Evolutionary conservation across 2,888 invertebrate genomes (phyloP), one percentile per base, ranked within the genome.

Genomic region (Cryptocephalus primarius): DNA sequence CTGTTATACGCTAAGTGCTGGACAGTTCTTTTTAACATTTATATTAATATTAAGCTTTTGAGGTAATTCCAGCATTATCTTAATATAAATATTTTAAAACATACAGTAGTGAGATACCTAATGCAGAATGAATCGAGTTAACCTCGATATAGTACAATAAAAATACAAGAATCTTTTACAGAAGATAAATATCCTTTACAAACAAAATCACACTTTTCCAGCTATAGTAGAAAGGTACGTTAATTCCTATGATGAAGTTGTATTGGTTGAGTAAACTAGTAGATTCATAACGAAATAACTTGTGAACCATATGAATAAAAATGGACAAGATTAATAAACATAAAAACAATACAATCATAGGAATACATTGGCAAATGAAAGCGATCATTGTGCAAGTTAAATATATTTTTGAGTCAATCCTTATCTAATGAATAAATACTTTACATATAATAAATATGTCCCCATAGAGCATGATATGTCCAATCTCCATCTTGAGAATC

Each of bases 151-250:
- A 56, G 56, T 55, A 61, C 61, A 65, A 66, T 67, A 64, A 66
- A 68, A 67, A 67, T 60, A 66, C 66, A 63, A 66, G 64, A 65
- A 62, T 64, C 63, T 65, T 57, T 64, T 67, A 67, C 65, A 67
- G 67, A 66, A 66, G 59, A 65, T 63, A 66, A 67, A 64, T 65
- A 65, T 60, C 63, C 13, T 33, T 59, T 61, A 61, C 58, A 62
- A 62, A 63, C n/a, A 67, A 70, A 69, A 68, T 69, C 70, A 70
- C 70, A 63, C 65, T 55, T 55, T 66, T 67, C 65, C 65, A 66
- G 63, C 63, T 69, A 66, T 60, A 54, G 64, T 62, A 65, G 63
- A 64, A 69, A 69, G 67, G 67, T 69, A 70, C 67, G 57, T 62
- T 66, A 64, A 65, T 43, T 13, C 63, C 61, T 63, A 56, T 47